A percentile compares a stretch with the other conserved stretches of the same genome.
phyloP scores from a whole-genome alignment of 1,140 invertebrate genomes.

The Rhopalosiphum padi region DNA sequence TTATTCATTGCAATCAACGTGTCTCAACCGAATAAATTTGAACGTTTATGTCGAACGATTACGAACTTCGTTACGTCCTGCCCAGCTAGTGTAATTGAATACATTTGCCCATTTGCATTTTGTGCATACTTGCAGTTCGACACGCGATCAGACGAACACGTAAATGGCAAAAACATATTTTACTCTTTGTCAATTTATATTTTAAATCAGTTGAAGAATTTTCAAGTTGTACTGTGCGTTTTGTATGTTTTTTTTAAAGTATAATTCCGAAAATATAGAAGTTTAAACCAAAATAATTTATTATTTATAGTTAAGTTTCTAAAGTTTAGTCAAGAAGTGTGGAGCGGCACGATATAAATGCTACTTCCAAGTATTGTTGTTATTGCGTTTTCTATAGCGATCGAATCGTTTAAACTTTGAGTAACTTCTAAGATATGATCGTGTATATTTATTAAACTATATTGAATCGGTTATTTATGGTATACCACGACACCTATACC shows the following conservation, averaged over 20 bases:
- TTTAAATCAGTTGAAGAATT: neutral
- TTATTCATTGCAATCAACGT: neutral
- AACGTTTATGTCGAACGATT: neutral
- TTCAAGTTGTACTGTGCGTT: neutral
- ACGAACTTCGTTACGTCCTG: neutral
- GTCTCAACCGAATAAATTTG: conserved; percentile 2
- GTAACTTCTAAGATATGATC: neutral
- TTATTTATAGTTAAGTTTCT: neutral
- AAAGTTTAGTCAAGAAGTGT: neutral
- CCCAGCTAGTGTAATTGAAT: neutral
- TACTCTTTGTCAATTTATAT: neutral
- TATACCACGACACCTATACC: neutral
- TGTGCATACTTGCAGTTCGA: neutral
- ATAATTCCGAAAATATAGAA: neutral
- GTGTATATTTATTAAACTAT: neutral
- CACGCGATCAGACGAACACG: neutral
- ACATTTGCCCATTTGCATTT: neutral
- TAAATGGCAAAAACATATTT: neutral
- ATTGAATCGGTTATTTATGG: neutral
- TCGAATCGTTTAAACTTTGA: neutral
- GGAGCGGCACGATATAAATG: neutral
- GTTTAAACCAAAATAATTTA: neutral
- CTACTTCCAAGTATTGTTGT: neutral
- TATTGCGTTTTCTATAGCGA: neutral
- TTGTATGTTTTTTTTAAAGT: neutral